Percentiles rank a stretch among this genome's conserved stretches.
These are phyloP conservation scores for Xestia xanthographa DNA, from an alignment of 2,888 invertebrate genomes.

Conservation along the genomic window DNA sequence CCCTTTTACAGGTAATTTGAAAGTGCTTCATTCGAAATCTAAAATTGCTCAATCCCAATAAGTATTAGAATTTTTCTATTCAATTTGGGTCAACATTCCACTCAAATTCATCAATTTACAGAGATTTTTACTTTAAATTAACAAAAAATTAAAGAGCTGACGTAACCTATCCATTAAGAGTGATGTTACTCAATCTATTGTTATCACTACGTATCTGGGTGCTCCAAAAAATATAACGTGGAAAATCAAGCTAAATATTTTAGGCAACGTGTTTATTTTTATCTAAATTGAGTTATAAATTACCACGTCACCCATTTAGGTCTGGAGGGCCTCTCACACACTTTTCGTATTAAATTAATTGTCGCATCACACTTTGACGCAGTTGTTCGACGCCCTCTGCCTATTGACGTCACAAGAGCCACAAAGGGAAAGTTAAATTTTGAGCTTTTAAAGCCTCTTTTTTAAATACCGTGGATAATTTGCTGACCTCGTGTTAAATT, in stretches of 20 bases:
- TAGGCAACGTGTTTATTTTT: constrained; percentile 54
- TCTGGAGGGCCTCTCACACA: constrained; percentile 23
- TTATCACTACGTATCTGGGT: background rate
- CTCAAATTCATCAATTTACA: background rate
- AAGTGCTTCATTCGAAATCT: background rate
- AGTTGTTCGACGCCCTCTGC: constrained; percentile 27
- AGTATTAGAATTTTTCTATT: background rate
- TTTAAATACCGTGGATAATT: constrained; percentile 13
- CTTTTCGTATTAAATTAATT: constrained; percentile 65
- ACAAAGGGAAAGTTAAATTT: constrained; percentile 35
- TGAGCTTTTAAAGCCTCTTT: constrained; percentile 7
- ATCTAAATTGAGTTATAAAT: constrained; percentile 60
- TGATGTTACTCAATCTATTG: constrained; percentile 7
- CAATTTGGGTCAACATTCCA: background rate
- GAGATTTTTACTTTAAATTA: background rate
- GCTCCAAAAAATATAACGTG: constrained; percentile 20
- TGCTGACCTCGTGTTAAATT: background rate
- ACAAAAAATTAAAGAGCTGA: background rate
- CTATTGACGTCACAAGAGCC: constrained; percentile 38
- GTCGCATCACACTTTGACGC: constrained; percentile 52
- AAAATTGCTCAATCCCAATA: background rate
- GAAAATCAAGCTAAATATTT: constrained; percentile 45
- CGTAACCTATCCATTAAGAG: background rate
- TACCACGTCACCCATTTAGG: constrained; percentile 43
- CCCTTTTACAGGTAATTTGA: background rate